Base-by-base conservation (phyloP, 2,888 invertebrate genomes). In the Pachliopta kotzebuea region DNA sequence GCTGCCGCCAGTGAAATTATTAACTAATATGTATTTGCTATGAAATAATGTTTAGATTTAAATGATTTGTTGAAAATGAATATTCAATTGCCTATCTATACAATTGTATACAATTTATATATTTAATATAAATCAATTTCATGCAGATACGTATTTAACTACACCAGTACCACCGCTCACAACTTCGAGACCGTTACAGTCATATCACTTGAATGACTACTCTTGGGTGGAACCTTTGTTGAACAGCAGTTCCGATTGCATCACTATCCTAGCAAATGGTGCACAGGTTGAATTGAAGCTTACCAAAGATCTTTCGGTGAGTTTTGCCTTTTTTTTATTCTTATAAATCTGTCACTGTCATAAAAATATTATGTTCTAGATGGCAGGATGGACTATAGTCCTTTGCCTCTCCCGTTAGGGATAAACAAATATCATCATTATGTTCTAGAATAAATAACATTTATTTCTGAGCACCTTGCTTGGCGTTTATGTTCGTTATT, bases 211-310 rank as follows among this genome's bases (percentile, higher is more conserved):
- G 56, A 69, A 82, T 26, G 71, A 70, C n/a, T 88, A 71, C 75
- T 62, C 69, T 6, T 89, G 88, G 88, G 61, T 76, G 18, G 69
- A 74, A 55, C 59, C 76, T 8, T 68, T 89, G 58, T 68, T 88
- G 49, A 76, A 82, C 63, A 65, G 63, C 4, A 71, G 66, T 17
- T 67, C 72, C 0, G 80, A 80, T 23, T 66, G 74, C 4, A 68
- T 90, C 24, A 64, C 74, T 3, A 67, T 89, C 45, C 67, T 70
- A 6, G 67, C 72, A 53, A 84, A 88, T 65, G 78, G 76, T 49
- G 82, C 82, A 1, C 71, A 74, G 9, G 53, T 81, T 21, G 67
- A 65, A 29, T 73, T 88, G 67, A 83, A 83, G 64, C 74, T 88
- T 9, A 68, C 77, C 9, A 82, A 74, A 58, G 79, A 80, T 9